phyloP scores from a whole-genome alignment of 2,888 invertebrate species.

The Aelia acuminata region DNA sequence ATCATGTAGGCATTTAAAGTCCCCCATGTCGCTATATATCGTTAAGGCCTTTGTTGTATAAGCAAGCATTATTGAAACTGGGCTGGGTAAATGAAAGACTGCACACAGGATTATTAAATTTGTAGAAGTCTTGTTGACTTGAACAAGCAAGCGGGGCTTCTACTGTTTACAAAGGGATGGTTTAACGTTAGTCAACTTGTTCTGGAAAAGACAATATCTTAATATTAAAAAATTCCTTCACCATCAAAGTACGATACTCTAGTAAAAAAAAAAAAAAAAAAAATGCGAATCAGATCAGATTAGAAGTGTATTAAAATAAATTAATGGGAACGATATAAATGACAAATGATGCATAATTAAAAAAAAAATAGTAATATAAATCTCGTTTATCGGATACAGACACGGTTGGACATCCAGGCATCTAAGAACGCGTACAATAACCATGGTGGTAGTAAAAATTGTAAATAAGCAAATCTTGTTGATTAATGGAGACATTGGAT shows the following conservation, averaged over 20 bases:
- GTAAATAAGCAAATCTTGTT: too few relatives aligned
- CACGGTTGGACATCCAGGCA: too few relatives aligned
- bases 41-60: background rate
- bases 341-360: too few relatives aligned
- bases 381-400: too few relatives aligned
- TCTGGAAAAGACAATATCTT: background rate
- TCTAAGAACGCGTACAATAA: too few relatives aligned
- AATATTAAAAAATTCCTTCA: background rate
- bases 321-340: too few relatives aligned
- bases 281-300: too few relatives aligned
- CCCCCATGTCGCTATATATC: background rate
- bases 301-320: too few relatives aligned
- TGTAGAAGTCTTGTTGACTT: conserved; percentile 12
- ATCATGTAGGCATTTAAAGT: background rate
- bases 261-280: too few relatives aligned
- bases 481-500: too few relatives aligned
- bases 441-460: too few relatives aligned
- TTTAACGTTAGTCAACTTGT: background rate
- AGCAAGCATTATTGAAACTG: background rate
- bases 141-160: background rate
- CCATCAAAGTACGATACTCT: background rate
- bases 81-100: background rate
- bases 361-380: too few relatives aligned
- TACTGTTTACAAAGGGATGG: background rate
- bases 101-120: conserved; percentile 12